Conservation (phyloP, 1,140 invertebrate species). For the Platyura marginata region DNA sequence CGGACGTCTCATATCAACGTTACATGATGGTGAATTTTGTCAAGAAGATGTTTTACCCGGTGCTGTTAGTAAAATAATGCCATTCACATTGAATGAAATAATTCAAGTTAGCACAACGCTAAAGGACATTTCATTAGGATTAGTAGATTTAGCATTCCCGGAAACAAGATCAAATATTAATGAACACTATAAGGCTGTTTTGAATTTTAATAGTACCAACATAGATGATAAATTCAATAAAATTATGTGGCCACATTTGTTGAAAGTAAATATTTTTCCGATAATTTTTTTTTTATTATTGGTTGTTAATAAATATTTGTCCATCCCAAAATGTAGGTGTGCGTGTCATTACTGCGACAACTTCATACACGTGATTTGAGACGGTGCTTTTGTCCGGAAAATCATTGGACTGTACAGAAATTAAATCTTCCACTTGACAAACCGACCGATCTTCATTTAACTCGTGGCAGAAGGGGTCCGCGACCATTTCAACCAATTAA, state of each 20-base stretch:
- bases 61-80: constrained; percentile 17
- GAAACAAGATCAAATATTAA: constrained; percentile 42
- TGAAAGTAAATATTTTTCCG: constrained; percentile 15
- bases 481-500: constrained; percentile 40
- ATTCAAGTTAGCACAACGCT: constrained; percentile 45
- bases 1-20: constrained; percentile 58
- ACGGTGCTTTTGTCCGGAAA: constrained; percentile 51
- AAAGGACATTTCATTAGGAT: constrained; percentile 67
- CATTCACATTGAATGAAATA: constrained; percentile 25
- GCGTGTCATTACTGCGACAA: constrained; percentile 55
- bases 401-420: constrained; percentile 58
- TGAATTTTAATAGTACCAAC: constrained; percentile 18
- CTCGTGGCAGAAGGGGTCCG: constrained; percentile 33
- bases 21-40: constrained; percentile 78
- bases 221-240: constrained; percentile 24
- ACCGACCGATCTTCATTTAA: constrained; percentile 37
- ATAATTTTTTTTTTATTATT: no score
- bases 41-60: constrained; percentile 20
- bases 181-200: constrained; percentile 23
- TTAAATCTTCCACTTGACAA: constrained; percentile 44
- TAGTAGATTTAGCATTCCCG: constrained; percentile 80
- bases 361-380: constrained; percentile 62
- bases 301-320: no score
- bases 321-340: no score
- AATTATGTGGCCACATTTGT: constrained; percentile 32